Evolutionary conservation across 2,888 invertebrate genomes (phyloP).

Genomic region (Lycaena phlaeas): DNA sequence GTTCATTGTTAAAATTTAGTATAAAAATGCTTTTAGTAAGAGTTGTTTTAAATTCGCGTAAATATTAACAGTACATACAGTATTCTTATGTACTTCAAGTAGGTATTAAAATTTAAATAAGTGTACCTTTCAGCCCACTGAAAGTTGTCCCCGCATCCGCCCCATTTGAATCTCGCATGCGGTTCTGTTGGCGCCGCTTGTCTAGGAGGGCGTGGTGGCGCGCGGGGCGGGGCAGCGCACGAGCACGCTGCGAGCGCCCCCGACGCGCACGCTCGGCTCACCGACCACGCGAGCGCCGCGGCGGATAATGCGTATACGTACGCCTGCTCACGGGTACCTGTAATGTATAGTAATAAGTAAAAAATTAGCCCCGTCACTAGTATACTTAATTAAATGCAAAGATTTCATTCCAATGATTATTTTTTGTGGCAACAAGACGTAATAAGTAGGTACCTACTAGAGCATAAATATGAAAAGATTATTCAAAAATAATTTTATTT

Average conservation of each 20-base stretch:
- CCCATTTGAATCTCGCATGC: slow-evolving; percentile 85
- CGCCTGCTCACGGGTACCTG: slow-evolving; percentile 89
- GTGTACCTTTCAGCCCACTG: slow-evolving; percentile 79
- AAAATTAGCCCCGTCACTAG: neutral
- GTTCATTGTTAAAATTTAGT: too few relatives aligned
- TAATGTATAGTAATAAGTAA: too few relatives aligned
- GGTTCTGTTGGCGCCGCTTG: slow-evolving; percentile 80
- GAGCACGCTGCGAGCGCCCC: slow-evolving; percentile 84
- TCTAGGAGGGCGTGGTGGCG: slow-evolving; percentile 69
- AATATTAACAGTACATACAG: too few relatives aligned
- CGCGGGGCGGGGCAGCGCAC: slow-evolving; percentile 82
- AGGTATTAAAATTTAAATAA: neutral
- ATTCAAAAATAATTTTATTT: too few relatives aligned
- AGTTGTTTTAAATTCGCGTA: too few relatives aligned
- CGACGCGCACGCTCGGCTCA: slow-evolving; percentile 84
- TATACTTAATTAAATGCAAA: too few relatives aligned
- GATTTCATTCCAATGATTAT: too few relatives aligned
- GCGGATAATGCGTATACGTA: slow-evolving; percentile 88
- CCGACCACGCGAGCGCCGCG: slow-evolving; percentile 82
- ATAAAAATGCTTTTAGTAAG: too few relatives aligned
- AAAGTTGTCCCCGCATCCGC: slow-evolving; percentile 88
- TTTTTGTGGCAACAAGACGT: too few relatives aligned
- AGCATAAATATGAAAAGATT: too few relatives aligned
- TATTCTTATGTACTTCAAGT: too few relatives aligned
- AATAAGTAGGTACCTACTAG: too few relatives aligned